Percentiles rank a stretch among this genome's conserved stretches.
phyloP scores from a whole-genome alignment of 2,113 vertebrate genomes.

The Ophiodon elongatus region DNA sequence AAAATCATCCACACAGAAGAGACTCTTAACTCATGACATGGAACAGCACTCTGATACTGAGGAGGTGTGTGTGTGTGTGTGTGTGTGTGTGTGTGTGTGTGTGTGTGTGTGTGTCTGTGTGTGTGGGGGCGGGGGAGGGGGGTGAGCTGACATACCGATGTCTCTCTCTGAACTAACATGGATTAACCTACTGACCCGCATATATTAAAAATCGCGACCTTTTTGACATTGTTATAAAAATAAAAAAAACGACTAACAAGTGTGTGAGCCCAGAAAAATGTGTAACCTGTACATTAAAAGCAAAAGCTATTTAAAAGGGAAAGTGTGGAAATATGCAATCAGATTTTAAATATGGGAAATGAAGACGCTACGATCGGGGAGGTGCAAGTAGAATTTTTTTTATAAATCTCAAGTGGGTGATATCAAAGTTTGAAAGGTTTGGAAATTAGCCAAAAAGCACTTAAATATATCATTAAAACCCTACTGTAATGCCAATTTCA shows the following conservation, averaged over 20 bases:
- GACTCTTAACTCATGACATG: constrained; percentile 23
- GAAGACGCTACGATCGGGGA: background rate
- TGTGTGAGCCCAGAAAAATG: background rate
- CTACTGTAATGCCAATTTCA: background rate
- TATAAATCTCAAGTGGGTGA: background rate
- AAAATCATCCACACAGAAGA: background rate
- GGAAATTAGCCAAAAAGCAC: background rate
- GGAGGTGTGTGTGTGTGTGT: constrained; percentile 8
- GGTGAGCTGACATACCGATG: constrained; percentile 16
- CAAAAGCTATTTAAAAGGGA: background rate
- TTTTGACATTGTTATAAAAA: constrained; percentile 20
- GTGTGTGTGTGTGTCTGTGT: background rate
- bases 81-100: background rate
- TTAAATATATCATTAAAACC: background rate
- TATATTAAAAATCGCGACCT: background rate
- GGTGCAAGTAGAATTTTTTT: background rate
- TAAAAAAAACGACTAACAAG: background rate
- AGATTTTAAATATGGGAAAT: no score
- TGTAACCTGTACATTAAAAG: background rate
- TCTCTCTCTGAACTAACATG: constrained; percentile 18
- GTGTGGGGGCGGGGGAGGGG: constrained; percentile 16
- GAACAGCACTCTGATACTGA: constrained; percentile 26
- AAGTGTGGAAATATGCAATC: background rate
- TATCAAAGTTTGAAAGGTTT: background rate
- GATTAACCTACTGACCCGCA: constrained; percentile 40